Conservation (phyloP, 92 coral and sea anemone genomes). For the Porites divaricata region DNA sequence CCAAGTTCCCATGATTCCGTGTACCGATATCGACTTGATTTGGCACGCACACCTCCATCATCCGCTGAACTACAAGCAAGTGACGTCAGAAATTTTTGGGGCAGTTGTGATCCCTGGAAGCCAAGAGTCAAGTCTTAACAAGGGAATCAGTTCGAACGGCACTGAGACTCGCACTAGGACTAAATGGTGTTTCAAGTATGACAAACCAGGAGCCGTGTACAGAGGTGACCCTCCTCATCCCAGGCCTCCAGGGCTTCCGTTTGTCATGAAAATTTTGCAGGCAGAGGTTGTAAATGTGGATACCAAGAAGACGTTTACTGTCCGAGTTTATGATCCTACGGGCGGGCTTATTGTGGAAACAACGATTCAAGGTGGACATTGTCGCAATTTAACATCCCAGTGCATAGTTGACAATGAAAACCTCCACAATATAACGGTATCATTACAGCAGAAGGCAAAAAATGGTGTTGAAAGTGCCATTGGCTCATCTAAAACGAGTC, state of each 20-base stretch:
- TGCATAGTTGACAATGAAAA: conserved; percentile 16
- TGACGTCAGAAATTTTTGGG: conserved; percentile 45
- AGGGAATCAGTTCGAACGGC: conserved; percentile 31
- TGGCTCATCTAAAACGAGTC: neutral
- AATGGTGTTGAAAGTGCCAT: conserved; percentile 21
- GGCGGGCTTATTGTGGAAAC: neutral
- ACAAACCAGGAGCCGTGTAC: conserved; percentile 53
- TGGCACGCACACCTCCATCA: conserved; percentile 67
- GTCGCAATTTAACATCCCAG: neutral
- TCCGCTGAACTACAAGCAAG: conserved; percentile 47
- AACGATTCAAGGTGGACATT: conserved; percentile 34
- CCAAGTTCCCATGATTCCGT: conserved; percentile 44
- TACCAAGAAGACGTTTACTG: conserved; percentile 34
- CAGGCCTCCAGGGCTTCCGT: conserved; percentile 24
- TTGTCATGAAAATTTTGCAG: conserved; percentile 16
- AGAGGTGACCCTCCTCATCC: conserved; percentile 56
- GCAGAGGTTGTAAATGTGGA: conserved; percentile 20
- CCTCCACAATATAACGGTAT: neutral
- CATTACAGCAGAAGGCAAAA: conserved; percentile 31
- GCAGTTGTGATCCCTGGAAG: conserved; percentile 9
- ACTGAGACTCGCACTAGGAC: conserved; percentile 42
- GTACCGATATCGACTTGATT: conserved; percentile 57
- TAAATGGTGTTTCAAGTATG: conserved; percentile 36
- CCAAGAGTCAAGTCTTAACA: conserved; percentile 38
- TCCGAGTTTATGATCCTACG: neutral